Evolutionary conservation across 2,888 invertebrate genomes (phyloP), one percentile per base, ranked within the genome.

Genomic region (Apodemia zela): DNA sequence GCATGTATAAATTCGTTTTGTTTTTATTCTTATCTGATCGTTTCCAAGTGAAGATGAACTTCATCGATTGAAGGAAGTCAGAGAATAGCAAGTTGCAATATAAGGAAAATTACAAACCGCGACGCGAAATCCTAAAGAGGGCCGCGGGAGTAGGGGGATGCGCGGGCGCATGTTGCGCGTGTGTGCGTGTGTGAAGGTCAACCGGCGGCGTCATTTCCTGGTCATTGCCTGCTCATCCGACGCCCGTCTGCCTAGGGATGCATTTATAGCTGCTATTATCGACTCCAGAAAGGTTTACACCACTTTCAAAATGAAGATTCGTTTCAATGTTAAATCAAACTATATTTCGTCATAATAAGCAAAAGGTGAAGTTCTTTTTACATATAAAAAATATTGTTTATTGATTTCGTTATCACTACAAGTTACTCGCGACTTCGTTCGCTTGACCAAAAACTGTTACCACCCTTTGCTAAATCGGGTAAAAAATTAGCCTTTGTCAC

Each of bases 121-220:
- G 66, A 64, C 58, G 71, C 71, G 66, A 69, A 71, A 73, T 69
- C 66, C 69, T 64, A 66, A 60, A 64, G 66, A 67, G 63, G 66
- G 69, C 65, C 69, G 63, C 67, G 63, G 67, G 68, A 67, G 75
- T 70, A 73, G 75, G 70, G 78, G 78, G 78, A 72, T 75, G 78
- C 74, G 75, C 73, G 65, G 68, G 74, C 69, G 73, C 69, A 65
- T 65, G 62, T 69, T 68, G 71, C 66, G 73, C 72, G 74, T 74
- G 77, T 72, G 75, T 66, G 78, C 72, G 70, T 72, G 72, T 75
- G 72, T 76, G 89, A 90, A 90, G 89, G 89, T 89, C 89, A 89
- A 75, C 79, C 77, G 89, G 85, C 89, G 88, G 89, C 89, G 88
- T 88, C 89, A 89, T 89, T 89, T 90, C 89, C 89, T 90, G 89